Base-by-base conservation (phyloP, 2,888 invertebrate species). In the Cephus pulcher region DNA sequence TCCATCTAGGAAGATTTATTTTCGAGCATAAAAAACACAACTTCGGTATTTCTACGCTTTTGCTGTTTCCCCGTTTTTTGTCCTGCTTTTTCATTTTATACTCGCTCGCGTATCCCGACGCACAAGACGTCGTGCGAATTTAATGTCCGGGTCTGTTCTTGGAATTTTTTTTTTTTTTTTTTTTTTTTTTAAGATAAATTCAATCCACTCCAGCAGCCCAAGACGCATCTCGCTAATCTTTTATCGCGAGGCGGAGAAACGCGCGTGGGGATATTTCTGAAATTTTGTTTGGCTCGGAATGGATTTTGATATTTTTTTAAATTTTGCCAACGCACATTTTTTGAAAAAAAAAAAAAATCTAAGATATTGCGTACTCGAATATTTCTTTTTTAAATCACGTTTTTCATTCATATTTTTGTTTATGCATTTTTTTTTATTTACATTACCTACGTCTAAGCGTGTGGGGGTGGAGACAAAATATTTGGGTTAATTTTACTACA, bases 1-100 rank as follows among this genome's bases (percentile, higher is more conserved):
- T 78, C 78, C 76, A 78, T 78, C 69, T 75, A 35, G 35, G 23
- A 76, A 73, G 78, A 78, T 78, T 78, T 78, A 78, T 78, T 78
- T 68, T 68, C 68, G 33, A 9, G 78, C 73, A 78, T 78, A 76
- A 78, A 56, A 78, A 76, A 76, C 73, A 73, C 70, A 78, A 78
- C 78, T 75, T 76, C 75, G 71, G 75, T 76, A 76, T 78, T 78
- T 74, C 74, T 75, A 56, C 23, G 56, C 9, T 56, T 15, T 9
- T 23, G 56, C 56, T 23, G 23, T 15, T 56, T 15, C 40, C 23
- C 40, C 23, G 15, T 6, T 40, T 40, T 23, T 15, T 15, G 15
- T 40, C 15, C 6, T 23, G 23, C 23, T 23, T 56, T 56, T 56
- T 23, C 15, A 6, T 23, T 15, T 56, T 56, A 56, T 56, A 23